A percentile compares a stretch with the other conserved stretches of the same genome.
Evolutionary conservation across 2,113 vertebrate genomes (phyloP).

Genomic region (Gobius niger): DNA sequence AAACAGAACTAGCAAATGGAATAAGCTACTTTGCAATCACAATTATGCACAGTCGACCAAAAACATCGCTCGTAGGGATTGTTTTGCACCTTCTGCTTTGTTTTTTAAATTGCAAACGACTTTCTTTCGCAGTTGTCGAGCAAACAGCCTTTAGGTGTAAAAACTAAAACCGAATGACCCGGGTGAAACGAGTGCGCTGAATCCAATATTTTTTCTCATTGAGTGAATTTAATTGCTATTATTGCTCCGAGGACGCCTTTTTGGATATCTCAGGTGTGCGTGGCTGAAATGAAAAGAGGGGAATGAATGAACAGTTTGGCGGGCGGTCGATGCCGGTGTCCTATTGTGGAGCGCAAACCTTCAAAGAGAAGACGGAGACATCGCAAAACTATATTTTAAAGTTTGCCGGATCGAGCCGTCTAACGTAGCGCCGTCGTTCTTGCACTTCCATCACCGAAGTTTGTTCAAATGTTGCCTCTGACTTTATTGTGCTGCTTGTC

Average conservation of each 20-base stretch:
- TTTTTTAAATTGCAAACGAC: not conserved
- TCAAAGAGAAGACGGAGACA: conserved; percentile 4
- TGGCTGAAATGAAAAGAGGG: conserved; percentile 1
- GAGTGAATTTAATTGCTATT: conserved; percentile 15
- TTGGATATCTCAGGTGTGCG: conserved; percentile 3
- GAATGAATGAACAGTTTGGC: conserved; percentile 16
- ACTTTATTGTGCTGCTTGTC: conserved; percentile 31
- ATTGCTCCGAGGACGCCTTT: not conserved
- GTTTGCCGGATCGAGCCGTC: conserved; percentile 19
- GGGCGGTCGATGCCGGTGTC: conserved; percentile 8
- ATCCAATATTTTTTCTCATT: conserved; percentile 15
- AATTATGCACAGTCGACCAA: not conserved
- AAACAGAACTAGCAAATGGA: too few species aligned
- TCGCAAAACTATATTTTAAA: conserved; percentile 24
- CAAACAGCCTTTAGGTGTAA: not conserved
- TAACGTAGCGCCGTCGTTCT: conserved; percentile 18
- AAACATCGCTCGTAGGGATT: not conserved
- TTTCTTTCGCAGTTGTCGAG: not conserved
- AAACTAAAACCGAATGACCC: conserved; percentile 6
- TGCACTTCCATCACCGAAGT: conserved; percentile 12
- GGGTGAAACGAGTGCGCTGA: conserved; percentile 15
- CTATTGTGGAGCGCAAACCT: conserved; percentile 12
- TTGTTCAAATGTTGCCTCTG: conserved; percentile 7
- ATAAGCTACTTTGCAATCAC: too few species aligned
- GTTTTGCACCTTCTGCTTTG: not conserved